These are phyloP conservation scores for Rhinopithecus roxellana DNA, from an alignment of 2,113 vertebrate genomes.

Conservation along the genomic window DNA sequence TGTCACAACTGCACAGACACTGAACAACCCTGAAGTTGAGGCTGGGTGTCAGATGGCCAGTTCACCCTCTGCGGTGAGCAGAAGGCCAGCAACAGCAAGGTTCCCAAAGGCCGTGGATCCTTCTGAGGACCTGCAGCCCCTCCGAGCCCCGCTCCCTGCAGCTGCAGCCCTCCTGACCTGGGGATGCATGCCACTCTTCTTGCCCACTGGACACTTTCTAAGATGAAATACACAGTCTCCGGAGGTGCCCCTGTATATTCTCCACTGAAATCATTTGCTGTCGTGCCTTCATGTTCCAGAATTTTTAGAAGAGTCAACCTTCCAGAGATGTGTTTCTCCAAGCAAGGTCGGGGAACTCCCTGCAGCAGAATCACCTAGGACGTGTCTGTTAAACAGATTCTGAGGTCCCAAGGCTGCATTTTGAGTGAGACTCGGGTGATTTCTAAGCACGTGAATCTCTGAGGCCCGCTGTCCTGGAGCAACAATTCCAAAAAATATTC, in stretches of 20 bases:
- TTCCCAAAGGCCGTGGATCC: fast-evolving
- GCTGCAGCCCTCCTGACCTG: neutral
- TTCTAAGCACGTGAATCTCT: neutral
- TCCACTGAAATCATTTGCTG: neutral
- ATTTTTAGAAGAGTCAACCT: fast-evolving
- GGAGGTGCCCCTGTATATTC: neutral
- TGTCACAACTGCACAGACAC: neutral
- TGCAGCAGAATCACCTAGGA: neutral
- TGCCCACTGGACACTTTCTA: neutral
- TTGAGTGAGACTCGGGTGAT: neutral
- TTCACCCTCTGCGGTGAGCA: neutral
- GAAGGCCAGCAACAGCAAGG: fast-evolving
- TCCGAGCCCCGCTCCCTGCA: neutral
- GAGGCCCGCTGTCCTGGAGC: neutral
- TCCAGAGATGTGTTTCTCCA: neutral
- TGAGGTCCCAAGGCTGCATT: neutral
- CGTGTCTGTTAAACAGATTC: neutral
- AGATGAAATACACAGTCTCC: neutral
- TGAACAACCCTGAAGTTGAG: neutral
- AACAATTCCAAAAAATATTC: neutral
- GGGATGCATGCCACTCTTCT: neutral
- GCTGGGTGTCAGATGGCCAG: neutral
- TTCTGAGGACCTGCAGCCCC: neutral
- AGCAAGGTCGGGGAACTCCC: neutral
- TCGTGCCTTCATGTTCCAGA: neutral